Percentiles rank a stretch among this genome's conserved stretches.
phyloP scores from a whole-genome alignment of 2,888 invertebrate genomes.

The Napeogenes inachia region DNA sequence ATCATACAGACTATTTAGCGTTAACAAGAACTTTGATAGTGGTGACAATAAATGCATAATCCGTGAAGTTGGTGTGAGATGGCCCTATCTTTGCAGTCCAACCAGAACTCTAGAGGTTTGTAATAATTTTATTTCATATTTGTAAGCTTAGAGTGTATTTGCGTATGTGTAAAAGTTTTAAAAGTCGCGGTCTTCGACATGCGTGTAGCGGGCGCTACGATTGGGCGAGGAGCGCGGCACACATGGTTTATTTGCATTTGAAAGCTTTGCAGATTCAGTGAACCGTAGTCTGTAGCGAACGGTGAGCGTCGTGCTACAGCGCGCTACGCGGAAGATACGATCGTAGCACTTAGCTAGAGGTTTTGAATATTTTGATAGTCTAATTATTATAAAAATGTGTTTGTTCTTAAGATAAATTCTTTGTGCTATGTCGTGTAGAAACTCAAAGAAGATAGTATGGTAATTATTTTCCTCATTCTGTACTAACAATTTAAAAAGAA shows the following conservation, averaged over 20 bases:
- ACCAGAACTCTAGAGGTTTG: constrained; percentile 76
- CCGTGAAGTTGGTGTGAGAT: constrained; percentile 76
- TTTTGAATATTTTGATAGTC: background rate
- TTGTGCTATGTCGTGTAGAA: too few species aligned
- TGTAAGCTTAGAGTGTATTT: constrained; percentile 39
- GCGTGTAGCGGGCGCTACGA: constrained; percentile 63
- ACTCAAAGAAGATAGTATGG: too few species aligned
- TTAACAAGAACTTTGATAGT: constrained; percentile 35
- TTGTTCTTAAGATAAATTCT: too few species aligned
- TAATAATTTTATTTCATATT: constrained; percentile 40
- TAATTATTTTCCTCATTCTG: too few species aligned
- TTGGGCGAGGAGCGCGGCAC: constrained; percentile 65
- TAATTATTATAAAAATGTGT: background rate
- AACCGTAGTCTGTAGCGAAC: constrained; percentile 65
- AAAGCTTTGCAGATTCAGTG: constrained; percentile 72
- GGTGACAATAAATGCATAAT: constrained; percentile 64
- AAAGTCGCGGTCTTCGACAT: constrained; percentile 66
- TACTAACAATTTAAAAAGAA: too few species aligned
- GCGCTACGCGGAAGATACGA: constrained; percentile 40
- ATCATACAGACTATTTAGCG: constrained; percentile 30
- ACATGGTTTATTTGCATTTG: constrained; percentile 74
- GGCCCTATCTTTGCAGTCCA: constrained; percentile 78
- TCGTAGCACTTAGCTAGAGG: constrained; percentile 41
- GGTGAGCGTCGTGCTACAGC: constrained; percentile 56
- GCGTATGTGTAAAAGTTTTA: constrained; percentile 68